Conservation (phyloP, 2,888 invertebrate genomes). For the Nematopogon swammerdamellus region DNA sequence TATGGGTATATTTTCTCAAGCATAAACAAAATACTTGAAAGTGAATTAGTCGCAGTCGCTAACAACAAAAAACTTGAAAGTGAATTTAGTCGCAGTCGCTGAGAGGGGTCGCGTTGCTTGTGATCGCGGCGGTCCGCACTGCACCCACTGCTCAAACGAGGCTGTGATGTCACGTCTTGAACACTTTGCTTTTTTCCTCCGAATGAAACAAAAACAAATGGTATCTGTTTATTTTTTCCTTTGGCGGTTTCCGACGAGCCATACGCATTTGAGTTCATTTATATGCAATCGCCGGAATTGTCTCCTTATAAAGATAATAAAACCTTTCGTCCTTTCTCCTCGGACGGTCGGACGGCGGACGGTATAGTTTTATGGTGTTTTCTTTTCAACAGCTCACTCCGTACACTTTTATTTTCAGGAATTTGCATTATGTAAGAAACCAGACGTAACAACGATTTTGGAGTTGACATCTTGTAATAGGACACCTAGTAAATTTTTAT, state of each 20-base stretch:
- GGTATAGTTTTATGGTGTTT: not conserved
- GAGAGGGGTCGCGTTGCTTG: not conserved
- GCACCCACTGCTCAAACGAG: not conserved
- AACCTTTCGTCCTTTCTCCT: not conserved
- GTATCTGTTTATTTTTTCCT: not conserved
- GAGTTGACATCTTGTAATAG: too few relatives aligned
- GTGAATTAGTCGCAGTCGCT: too few relatives aligned
- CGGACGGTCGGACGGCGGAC: not conserved
- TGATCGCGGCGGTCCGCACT: not conserved
- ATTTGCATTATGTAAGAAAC: too few relatives aligned
- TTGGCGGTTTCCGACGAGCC: not conserved
- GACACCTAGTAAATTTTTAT: too few relatives aligned
- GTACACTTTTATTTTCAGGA: not conserved
- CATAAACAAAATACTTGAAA: too few relatives aligned
- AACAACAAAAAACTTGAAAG: too few relatives aligned
- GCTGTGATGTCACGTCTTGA: not conserved
- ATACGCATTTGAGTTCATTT: not conserved
- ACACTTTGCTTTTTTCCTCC: not conserved
- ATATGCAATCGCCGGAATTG: not conserved
- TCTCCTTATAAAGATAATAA: not conserved
- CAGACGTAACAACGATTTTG: too few relatives aligned
- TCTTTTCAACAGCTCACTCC: not conserved
- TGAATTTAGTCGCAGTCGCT: too few relatives aligned
- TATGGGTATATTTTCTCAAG: too few relatives aligned
- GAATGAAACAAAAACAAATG: not conserved